Evolutionary conservation across 2,797 vertebrate species (phyloP).

Genomic region (Pangasius macronema): DNA sequence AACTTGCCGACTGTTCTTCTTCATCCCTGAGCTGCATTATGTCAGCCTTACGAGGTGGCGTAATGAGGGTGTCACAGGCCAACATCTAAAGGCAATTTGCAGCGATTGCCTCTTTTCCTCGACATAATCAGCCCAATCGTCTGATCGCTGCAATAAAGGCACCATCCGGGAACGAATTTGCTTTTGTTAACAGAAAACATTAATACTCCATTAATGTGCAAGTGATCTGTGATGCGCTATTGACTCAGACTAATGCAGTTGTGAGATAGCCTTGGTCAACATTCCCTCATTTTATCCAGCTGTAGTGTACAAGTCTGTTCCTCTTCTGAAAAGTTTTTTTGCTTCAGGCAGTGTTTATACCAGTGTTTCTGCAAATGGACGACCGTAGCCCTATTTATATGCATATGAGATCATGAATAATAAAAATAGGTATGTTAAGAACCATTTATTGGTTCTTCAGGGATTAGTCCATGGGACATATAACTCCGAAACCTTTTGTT

Average conservation of each 20-base stretch:
- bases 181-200: conserved; percentile 43
- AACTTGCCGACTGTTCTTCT: conserved; percentile 7
- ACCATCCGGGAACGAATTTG: conserved; percentile 2
- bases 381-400: conserved; percentile 10
- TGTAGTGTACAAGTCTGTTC: not conserved
- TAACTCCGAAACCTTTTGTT: not conserved
- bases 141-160: conserved; percentile 21
- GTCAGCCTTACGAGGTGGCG: conserved; percentile 2
- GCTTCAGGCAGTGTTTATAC: conserved; percentile 15
- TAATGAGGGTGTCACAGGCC: conserved; percentile 30
- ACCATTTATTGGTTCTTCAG: not conserved
- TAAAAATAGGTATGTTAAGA: conserved; percentile 1
- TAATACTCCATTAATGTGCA: conserved; percentile 48
- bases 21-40: conserved; percentile 1
- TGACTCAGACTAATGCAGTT: conserved; percentile 42
- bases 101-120: conserved; percentile 41
- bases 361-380: not conserved
- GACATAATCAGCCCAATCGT: conserved; percentile 22
- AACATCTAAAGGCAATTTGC: conserved; percentile 48
- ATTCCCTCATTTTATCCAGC: not conserved
- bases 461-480: not conserved
- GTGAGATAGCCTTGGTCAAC: conserved; percentile 22
- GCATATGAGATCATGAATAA: conserved; percentile 29
- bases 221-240: conserved; percentile 34
- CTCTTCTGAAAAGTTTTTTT: not conserved